These are phyloP conservation scores for Napeogenes inachia DNA, from an alignment of 2,888 invertebrate genomes.

Conservation along the genomic window DNA sequence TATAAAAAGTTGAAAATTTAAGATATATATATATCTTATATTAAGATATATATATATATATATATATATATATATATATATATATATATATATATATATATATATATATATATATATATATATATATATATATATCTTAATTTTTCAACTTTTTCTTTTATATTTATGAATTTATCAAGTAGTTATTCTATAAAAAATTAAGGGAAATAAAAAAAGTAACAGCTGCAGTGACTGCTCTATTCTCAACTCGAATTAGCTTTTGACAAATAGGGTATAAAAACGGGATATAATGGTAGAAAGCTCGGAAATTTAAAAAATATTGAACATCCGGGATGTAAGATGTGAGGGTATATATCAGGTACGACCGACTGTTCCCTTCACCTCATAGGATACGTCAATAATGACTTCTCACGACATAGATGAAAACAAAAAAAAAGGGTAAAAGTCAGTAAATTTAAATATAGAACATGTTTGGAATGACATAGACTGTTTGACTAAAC, in stretches of 20 bases:
- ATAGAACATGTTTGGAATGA: no score
- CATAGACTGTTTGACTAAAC: no score
- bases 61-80: no score
- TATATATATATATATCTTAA: no score
- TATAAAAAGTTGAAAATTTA: no score
- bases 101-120: no score
- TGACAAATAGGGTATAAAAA: constrained; percentile 62
- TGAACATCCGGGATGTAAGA: constrained; percentile 47
- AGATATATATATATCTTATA: no score
- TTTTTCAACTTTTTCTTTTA: no score
- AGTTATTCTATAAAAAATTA: constrained; percentile 32
- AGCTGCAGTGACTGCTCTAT: constrained; percentile 53
- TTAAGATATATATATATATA: no score
- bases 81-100: no score
- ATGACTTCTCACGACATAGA: constrained; percentile 11
- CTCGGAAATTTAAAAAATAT: constrained; percentile 45
- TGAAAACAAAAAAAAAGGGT: no score
- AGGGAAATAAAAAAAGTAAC: constrained; percentile 60
- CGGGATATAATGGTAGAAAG: constrained; percentile 51
- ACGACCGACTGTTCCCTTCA: constrained; percentile 39
- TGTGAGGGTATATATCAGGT: constrained; percentile 47
- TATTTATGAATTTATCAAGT: neutral
- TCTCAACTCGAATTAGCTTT: constrained; percentile 47
- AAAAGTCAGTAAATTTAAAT: no score
- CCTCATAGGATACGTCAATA: constrained; percentile 34